A percentile compares a stretch with the other conserved stretches of the same genome.
Evolutionary conservation across 2,888 invertebrate genomes (phyloP).

Genomic region (Pachycephus smyrnensis): DNA sequence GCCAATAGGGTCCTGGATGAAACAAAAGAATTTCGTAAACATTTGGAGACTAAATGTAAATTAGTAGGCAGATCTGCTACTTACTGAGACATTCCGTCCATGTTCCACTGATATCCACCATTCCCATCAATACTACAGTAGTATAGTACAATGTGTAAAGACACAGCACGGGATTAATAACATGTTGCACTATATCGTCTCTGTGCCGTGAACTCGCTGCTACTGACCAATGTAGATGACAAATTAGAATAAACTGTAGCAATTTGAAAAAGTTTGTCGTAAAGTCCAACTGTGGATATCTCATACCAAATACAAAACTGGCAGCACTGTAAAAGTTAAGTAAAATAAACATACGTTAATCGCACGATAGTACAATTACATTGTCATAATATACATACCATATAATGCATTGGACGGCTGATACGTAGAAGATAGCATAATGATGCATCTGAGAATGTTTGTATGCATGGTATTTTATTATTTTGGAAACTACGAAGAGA

Average conservation of each 20-base stretch:
- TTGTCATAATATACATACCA: slow-evolving; percentile 59
- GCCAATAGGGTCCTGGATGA: slow-evolving; percentile 68
- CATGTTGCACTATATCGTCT: slow-evolving; percentile 62
- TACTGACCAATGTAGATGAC: slow-evolving; percentile 69
- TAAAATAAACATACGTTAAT: slow-evolving; percentile 4
- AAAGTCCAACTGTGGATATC: slow-evolving; percentile 68
- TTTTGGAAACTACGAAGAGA: slow-evolving; percentile 56
- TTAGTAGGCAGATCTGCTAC: slow-evolving; percentile 32
- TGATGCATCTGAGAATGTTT: slow-evolving; percentile 68
- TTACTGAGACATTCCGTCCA: slow-evolving; percentile 69
- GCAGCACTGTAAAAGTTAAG: slow-evolving; percentile 60
- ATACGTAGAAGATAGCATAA: slow-evolving; percentile 69
- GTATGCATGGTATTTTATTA: slow-evolving; percentile 66
- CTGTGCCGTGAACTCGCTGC: slow-evolving; percentile 67
- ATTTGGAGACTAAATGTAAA: background rate
- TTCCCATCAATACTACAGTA: slow-evolving; percentile 66
- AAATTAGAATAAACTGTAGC: slow-evolving; percentile 68
- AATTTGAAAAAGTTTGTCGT: slow-evolving; percentile 67
- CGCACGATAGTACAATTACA: background rate
- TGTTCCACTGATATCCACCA: slow-evolving; percentile 65
- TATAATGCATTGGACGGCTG: slow-evolving; percentile 66
- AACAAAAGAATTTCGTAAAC: background rate
- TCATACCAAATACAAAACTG: slow-evolving; percentile 64
- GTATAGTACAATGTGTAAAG: slow-evolving; percentile 67
- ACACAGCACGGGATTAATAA: slow-evolving; percentile 66